Conservation (phyloP, 2,888 invertebrate species). For the Scaptodrosophila latifasciaeformis region DNA sequence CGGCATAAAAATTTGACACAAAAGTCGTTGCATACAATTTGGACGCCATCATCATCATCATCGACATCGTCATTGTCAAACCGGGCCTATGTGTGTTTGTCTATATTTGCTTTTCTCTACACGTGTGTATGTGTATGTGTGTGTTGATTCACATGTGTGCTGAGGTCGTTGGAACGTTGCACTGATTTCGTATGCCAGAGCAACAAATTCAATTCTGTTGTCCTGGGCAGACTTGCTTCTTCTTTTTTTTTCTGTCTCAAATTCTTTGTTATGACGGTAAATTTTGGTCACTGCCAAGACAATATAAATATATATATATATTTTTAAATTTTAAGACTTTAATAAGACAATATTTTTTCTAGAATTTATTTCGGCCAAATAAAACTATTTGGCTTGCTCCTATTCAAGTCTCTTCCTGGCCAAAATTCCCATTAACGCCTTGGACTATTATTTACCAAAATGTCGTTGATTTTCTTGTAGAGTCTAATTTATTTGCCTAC, state of each 20-base stretch:
- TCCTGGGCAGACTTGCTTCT: too few relatives aligned
- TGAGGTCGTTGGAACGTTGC: conserved; percentile 33
- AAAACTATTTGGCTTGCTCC: too few relatives aligned
- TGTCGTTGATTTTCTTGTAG: too few relatives aligned
- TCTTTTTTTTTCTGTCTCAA: too few relatives aligned
- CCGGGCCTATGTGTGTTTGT: not conserved
- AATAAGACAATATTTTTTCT: too few relatives aligned
- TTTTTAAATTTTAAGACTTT: too few relatives aligned
- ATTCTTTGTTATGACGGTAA: too few relatives aligned
- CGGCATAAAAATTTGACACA: conserved; percentile 66
- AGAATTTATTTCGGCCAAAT: too few relatives aligned
- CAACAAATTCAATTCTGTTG: conserved; percentile 19
- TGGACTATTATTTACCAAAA: not conserved
- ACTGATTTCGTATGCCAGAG: conserved; percentile 56
- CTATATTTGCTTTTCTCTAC: conserved; percentile 9
- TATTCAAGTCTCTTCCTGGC: conserved; percentile 6
- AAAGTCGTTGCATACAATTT: conserved; percentile 60
- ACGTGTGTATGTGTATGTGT: conserved; percentile 18
- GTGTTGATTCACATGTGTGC: not conserved
- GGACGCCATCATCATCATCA: conserved; percentile 27
- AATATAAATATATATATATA: too few relatives aligned
- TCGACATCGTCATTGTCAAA: not conserved
- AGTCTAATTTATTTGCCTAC: conserved; percentile 52
- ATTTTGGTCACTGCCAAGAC: too few relatives aligned
- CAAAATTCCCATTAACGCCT: conserved; percentile 24